Conservation (phyloP, 2,888 invertebrate genomes). For the Chrysomela aeneicollis region DNA sequence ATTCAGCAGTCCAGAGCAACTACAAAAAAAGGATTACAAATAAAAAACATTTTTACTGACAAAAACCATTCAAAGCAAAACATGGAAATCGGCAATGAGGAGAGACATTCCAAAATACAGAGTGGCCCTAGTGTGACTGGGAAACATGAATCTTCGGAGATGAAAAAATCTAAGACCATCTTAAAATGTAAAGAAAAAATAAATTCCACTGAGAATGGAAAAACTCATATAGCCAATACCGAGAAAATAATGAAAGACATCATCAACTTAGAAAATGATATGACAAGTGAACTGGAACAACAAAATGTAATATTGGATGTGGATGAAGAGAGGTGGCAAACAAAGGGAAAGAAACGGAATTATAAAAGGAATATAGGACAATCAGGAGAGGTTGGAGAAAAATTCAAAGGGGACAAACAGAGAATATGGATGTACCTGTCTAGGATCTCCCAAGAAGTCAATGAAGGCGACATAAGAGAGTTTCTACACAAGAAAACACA, state of each 20-base stretch:
- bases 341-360: not conserved
- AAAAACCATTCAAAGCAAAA: not conserved
- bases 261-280: not conserved
- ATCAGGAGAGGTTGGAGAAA: not conserved
- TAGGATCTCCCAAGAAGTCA: not conserved
- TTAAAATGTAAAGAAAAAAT: not conserved
- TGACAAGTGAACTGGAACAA: not conserved
- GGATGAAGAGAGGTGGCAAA: not conserved
- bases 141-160: too few species aligned
- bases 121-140: not conserved
- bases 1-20: not conserved
- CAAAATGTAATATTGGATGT: not conserved
- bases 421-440: not conserved
- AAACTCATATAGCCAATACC: not conserved
- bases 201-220: not conserved
- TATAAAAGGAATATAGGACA: not conserved
- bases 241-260: not conserved
- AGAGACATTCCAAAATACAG: not conserved
- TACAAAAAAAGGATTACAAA: not conserved
- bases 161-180: not conserved
- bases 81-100: not conserved
- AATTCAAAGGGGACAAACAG: not conserved
- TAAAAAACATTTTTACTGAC: not conserved
- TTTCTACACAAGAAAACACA: slow-evolving; percentile 7
- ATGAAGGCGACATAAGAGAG: slow-evolving; percentile 12